Conservation (phyloP, 2,888 invertebrate genomes). For the Cheilosia scutellata region DNA sequence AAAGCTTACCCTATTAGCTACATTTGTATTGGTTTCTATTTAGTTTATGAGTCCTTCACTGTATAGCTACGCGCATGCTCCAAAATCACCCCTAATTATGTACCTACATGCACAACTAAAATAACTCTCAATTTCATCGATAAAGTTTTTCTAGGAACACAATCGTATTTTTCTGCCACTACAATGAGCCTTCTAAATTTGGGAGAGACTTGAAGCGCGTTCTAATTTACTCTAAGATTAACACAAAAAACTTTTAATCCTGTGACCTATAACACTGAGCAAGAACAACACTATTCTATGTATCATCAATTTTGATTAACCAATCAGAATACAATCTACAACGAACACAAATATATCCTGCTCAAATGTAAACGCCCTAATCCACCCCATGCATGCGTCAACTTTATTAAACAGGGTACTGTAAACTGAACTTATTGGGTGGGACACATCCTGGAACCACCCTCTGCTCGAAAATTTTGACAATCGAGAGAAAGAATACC, state of each 20-base stretch:
- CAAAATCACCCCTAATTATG: constrained; percentile 40
- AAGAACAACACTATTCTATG: constrained; percentile 59
- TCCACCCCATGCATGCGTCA: constrained; percentile 74
- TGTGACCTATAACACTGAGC: constrained; percentile 75
- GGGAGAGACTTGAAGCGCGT: constrained; percentile 70
- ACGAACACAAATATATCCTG: constrained; percentile 43
- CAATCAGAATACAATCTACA: constrained; percentile 53
- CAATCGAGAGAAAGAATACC: constrained; percentile 71
- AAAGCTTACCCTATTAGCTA: constrained; percentile 55
- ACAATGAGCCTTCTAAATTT: constrained; percentile 56
- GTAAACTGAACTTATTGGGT: constrained; percentile 48
- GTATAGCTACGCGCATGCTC: constrained; percentile 52
- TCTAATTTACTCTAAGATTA: constrained; percentile 75
- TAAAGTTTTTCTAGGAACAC: constrained; percentile 68
- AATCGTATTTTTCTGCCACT: constrained; percentile 51
- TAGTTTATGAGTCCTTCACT: constrained; percentile 4
- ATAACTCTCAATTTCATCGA: constrained; percentile 75
- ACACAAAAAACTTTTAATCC: constrained; percentile 70
- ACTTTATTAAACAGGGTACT: constrained; percentile 23
- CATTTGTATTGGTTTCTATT: constrained; percentile 53
- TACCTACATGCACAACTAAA: constrained; percentile 57
- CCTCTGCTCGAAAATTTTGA: constrained; percentile 63
- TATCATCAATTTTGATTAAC: constrained; percentile 57
- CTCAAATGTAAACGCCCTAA: constrained; percentile 55
- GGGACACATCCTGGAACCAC: constrained; percentile 60